Percentiles rank a stretch among this genome's conserved stretches.
These are phyloP conservation scores for Drosophila oshimai DNA, from an alignment of 1,140 invertebrate genomes.

Conservation along the genomic window DNA sequence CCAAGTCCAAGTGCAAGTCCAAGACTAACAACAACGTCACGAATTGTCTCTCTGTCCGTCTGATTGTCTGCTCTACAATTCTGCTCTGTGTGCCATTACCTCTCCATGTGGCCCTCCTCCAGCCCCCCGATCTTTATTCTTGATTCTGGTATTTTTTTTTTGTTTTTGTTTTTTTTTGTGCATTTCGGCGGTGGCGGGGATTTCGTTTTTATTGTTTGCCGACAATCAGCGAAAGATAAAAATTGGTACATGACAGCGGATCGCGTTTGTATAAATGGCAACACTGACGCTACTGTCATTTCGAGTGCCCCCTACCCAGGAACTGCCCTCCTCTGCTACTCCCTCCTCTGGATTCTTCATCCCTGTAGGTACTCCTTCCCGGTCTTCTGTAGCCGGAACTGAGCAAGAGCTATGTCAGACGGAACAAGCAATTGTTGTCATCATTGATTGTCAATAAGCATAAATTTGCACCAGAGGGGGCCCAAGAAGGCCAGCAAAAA, in stretches of 20 bases:
- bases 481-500: conserved; percentile 6
- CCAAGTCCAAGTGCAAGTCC: conserved; percentile 49
- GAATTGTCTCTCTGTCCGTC: conserved; percentile 76
- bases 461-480: conserved; percentile 80
- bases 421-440: conserved; percentile 82
- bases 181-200: conserved; percentile 44
- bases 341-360: neutral
- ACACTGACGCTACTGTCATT: conserved; percentile 80
- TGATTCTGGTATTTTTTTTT: neutral
- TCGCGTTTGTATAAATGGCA: conserved; percentile 82
- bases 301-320: conserved; percentile 48
- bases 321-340: neutral
- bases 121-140: conserved; percentile 18
- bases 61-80: conserved; percentile 69
- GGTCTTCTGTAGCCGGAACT: conserved; percentile 34
- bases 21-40: conserved; percentile 81
- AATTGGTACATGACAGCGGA: conserved; percentile 82
- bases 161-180: conserved; percentile 21
- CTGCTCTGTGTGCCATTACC: conserved; percentile 44
- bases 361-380: neutral
- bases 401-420: conserved; percentile 48
- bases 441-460: conserved; percentile 82
- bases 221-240: conserved; percentile 81
- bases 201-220: conserved; percentile 81
- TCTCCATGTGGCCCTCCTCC: conserved; percentile 28